Base-by-base conservation (phyloP, 2,797 vertebrate species). In the Pempheris klunzingeri region DNA sequence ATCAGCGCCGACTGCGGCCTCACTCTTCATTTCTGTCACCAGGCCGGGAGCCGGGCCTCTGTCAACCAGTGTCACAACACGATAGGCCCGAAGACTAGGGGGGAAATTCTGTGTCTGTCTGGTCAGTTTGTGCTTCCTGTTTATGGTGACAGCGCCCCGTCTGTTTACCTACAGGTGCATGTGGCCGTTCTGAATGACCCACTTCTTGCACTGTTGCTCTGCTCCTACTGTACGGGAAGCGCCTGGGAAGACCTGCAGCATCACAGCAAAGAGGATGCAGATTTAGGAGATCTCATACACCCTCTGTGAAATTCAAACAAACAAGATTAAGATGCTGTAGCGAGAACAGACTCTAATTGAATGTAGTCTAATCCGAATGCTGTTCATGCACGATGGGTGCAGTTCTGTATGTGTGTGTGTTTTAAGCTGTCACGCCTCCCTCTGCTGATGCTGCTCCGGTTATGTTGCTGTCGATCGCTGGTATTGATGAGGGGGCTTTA, bases 11-110 rank as follows among this genome's bases (percentile, higher is more conserved):
- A 94, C 92, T 90, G 80, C 67, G 34, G 88, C 85, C 86, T 93
- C 89, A 84, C 85, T 92, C 88, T 92, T 90, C 86, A 84, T 91
- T 75, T 88, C 82, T 93, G 90, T 93, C 91, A 92, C 72, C 63
- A 7, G 77, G 68, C 65, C 0, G 15, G 32, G 68, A 60, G 81
- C 69, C 36, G 66, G 70, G 69, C 71, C 80, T 71, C 30, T 84
- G 81, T 87, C 90, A 88, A 18, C 75, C 71, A 17, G 64, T 74
- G 90, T 93, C 89, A 87, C 80, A 68, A 49, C 85, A 69, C 59
- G 79, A 86, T 77, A 41, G 69, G 50, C 69, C 80, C 71, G 5
- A 36, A 67, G 82, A 82, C 88, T 43, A 9, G 63, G 34, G 55
- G 78, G 91, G 86, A 69, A 67, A 78, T 67, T 63, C 75, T 73